Evolutionary conservation across 2,113 vertebrate species (phyloP).

Genomic region (Asarcornis scutulata): DNA sequence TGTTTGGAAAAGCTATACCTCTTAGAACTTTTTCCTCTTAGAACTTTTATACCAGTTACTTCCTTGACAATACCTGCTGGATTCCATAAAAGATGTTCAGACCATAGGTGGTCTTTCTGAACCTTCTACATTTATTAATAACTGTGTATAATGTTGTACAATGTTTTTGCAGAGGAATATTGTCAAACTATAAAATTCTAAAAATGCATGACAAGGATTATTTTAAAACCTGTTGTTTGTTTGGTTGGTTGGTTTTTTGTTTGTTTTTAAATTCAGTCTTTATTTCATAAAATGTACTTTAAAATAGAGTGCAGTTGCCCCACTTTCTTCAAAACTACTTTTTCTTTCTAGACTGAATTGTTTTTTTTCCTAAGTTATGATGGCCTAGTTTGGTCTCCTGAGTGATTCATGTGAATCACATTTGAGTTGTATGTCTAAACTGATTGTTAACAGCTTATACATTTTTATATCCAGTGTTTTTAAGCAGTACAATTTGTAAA

Average conservation of each 20-base stretch:
- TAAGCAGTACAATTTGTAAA: not conserved
- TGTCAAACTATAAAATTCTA: not conserved
- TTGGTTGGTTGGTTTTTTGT: too few species aligned
- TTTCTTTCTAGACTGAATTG: not conserved
- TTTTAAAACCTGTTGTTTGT: not conserved
- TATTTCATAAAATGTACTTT: not conserved
- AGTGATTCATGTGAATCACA: not conserved
- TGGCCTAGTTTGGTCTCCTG: not conserved
- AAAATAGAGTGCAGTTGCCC: not conserved
- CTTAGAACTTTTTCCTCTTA: not conserved
- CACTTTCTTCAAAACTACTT: not conserved
- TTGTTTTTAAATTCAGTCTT: not conserved
- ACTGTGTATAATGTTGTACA: not conserved
- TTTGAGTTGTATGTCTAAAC: not conserved
- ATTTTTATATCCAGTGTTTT: not conserved
- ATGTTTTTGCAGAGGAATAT: not conserved
- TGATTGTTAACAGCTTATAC: not conserved
- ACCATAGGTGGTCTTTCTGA: not conserved
- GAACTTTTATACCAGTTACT: not conserved
- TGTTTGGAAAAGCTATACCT: not conserved
- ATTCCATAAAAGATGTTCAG: not conserved
- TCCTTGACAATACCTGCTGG: not conserved
- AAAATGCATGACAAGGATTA: not conserved
- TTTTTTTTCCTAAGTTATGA: not conserved
- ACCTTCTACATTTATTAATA: not conserved